Evolutionary conservation across 2,113 vertebrate species (phyloP).

Genomic region (Tamias sibiricus): DNA sequence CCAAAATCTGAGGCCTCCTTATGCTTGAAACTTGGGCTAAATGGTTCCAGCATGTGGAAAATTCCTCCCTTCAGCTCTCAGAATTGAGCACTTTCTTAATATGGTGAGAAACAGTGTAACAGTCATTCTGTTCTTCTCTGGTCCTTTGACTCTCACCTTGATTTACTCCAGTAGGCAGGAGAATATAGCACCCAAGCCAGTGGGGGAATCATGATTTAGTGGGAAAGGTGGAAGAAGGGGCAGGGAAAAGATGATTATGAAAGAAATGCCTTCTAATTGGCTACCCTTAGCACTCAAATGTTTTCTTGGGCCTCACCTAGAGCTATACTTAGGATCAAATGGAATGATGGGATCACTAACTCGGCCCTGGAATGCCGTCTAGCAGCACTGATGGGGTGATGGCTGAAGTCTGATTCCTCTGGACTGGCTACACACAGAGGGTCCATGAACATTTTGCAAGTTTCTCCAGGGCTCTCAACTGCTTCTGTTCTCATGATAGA

Average conservation of each 20-base stretch:
- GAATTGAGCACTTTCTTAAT: neutral
- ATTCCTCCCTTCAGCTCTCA: neutral
- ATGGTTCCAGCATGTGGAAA: neutral
- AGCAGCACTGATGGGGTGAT: neutral
- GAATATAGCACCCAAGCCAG: neutral
- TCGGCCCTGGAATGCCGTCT: slow-evolving; percentile 52
- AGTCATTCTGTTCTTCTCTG: neutral
- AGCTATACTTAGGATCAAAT: slow-evolving; percentile 39
- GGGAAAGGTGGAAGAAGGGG: neutral
- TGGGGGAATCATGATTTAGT: neutral
- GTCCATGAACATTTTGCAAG: neutral
- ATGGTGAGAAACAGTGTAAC: neutral
- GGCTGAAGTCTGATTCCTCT: neutral
- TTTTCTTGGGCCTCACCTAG: slow-evolving; percentile 53
- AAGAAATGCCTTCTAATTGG: neutral
- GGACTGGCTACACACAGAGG: neutral
- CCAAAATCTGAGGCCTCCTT: neutral
- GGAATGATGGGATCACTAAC: slow-evolving; percentile 29
- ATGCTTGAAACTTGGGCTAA: neutral
- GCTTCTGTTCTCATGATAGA: neutral
- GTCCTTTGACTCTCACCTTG: neutral
- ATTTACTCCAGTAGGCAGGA: neutral
- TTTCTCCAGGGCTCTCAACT: neutral
- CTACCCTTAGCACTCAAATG: neutral
- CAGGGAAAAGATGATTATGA: neutral